Evolutionary conservation across 2,888 invertebrate genomes (phyloP), one percentile per base, ranked within the genome.

Genomic region (Cremastobaeus sp.): DNA sequence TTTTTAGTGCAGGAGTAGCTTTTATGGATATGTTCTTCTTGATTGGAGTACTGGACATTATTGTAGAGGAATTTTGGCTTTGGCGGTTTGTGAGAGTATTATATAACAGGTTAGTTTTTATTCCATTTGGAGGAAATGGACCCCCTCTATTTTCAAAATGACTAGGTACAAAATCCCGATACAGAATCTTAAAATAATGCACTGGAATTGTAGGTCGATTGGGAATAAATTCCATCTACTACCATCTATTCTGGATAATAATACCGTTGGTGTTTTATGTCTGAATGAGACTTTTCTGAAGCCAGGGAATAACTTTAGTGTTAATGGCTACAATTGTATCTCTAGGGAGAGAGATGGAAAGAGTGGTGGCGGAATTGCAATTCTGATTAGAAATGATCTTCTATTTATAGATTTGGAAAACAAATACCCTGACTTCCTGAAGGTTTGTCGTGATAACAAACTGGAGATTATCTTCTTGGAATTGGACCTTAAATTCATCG

Each of bases 161-260:
- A n/a, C n/a, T n/a, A n/a, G n/a, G n/a, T n/a, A n/a, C n/a, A n/a
- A n/a, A n/a, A n/a, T n/a, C n/a, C n/a, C n/a, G n/a, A n/a, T n/a
- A n/a, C n/a, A n/a, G n/a, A n/a, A n/a, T n/a, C n/a, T n/a, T n/a
- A n/a, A n/a, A n/a, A 3, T 48, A 17, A 11, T 12, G 21, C 25
- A 54, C 1, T 55, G 43, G 55, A 55, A 55, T 17, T 55, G 55
- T 14, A 30, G 43, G 14, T 41, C 55, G 3, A 12, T 55, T 1
- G 1, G 2, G 2, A 55, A 55, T 9, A 43, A 43, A 43, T 12
- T 12, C 2, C n/a, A 17, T 11, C 3, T 12, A 9, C 6, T 57
- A 11, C 32, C 32, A 9, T 17, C 30, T 20, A 5, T 43, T 4
- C 14, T 57, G 21, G 14, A 57, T 3, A 43, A 41, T 1, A 9